Evolutionary conservation across 92 coral and sea anemone species (phyloP).

Genomic region (Anthopleura xanthogrammica): DNA sequence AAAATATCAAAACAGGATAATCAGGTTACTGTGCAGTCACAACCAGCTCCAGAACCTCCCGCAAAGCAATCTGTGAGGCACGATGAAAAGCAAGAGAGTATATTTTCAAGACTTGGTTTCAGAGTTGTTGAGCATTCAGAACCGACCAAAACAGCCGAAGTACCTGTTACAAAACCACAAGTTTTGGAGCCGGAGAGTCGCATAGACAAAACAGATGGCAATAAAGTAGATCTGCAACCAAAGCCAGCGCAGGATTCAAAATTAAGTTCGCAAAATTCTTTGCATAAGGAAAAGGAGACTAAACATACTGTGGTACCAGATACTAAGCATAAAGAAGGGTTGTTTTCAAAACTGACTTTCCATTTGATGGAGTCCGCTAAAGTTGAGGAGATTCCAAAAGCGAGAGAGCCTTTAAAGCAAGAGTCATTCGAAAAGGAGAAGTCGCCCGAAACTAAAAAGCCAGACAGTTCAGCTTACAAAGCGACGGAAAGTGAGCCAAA

Average conservation of each 20-base stretch:
- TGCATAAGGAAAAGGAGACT: background rate
- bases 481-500: background rate
- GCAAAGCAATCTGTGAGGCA: background rate
- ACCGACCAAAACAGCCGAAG: background rate
- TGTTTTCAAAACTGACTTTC: constrained; percentile 6
- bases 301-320: background rate
- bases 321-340: background rate
- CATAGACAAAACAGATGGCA: no score
- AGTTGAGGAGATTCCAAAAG: constrained; percentile 13
- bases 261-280: background rate
- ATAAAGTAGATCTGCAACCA: background rate
- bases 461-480: background rate
- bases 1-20: background rate
- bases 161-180: background rate
- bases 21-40: background rate
- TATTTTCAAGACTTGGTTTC: background rate
- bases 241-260: background rate
- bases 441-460: background rate
- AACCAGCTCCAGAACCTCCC: background rate
- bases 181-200: background rate
- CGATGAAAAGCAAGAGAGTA: background rate
- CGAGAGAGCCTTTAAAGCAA: background rate
- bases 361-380: background rate
- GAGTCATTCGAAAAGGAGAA: background rate
- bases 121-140: background rate